Evolutionary conservation across 2,888 invertebrate species (phyloP), one percentile per base, ranked within the genome.

Genomic region (Esperia sulphurella): DNA sequence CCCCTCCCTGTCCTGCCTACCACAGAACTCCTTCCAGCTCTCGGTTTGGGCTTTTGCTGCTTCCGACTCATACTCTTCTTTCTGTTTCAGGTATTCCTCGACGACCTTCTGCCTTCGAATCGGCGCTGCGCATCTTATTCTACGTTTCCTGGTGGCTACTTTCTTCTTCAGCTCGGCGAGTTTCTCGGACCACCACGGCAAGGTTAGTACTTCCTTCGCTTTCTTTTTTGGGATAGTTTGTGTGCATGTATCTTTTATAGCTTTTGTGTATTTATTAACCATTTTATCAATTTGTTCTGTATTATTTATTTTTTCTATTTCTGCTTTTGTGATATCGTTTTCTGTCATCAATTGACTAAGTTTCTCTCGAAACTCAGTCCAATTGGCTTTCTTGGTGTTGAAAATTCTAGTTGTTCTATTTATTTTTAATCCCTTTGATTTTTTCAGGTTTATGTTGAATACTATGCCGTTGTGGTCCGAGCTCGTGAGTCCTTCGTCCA

Each of bases 11-110:
- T 21, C 21, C 12, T 48, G 45, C 43, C 49, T 48, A 0, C 10
- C 29, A 14, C 52, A 52, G 6, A 52, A 51, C 0, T 21, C 30
- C 30, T 51, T 55, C 51, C 53, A 55, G 29, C 53, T 53, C 8
- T 21, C 21, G 2, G 5, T 21, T 21, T 21, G 21, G 21, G 21
- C 21, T 5, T 21, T 21, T 5, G 2, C 2, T 2, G 31, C 31
- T 31, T 31, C 31, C 8, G 3, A 2, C 10, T 31, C 31, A 7
- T 31, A 31, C 8, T 3, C 8, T 7, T 31, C 10, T 10, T 31
- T 31, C 8, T 2, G 5, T 7, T 31, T 2, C 21, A 21, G 21
- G 21, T 21, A 21, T 5, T 21, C 21, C 3, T 21, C 21, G 3
- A 21, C 21, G 5, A 31, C 31, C 2, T 7, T 8, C 30, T n/a